Percentiles rank a stretch among this genome's conserved stretches.
These are phyloP conservation scores for Calycopis cecrops DNA, from an alignment of 1,140 invertebrate genomes.

Conservation along the genomic window DNA sequence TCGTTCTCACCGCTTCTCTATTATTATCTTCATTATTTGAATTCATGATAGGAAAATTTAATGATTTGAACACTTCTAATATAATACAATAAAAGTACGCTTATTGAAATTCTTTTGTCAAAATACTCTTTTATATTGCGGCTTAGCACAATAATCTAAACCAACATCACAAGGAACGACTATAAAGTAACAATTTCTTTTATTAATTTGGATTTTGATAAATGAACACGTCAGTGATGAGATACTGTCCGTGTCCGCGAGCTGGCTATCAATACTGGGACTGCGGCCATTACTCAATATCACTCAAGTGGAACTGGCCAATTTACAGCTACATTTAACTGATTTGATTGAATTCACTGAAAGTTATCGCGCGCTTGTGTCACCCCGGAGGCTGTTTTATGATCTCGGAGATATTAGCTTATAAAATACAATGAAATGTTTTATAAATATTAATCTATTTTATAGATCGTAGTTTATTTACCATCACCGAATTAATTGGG, in stretches of 20 bases:
- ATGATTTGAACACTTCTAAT: too few relatives aligned
- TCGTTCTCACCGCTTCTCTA: too few relatives aligned
- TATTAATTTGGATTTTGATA: conserved; percentile 54
- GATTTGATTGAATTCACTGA: conserved; percentile 65
- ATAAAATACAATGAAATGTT: background rate
- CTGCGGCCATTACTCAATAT: conserved; percentile 64
- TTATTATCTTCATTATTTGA: too few relatives aligned
- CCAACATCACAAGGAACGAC: background rate
- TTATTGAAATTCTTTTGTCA: too few relatives aligned
- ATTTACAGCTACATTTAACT: conserved; percentile 72
- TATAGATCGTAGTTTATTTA: too few relatives aligned
- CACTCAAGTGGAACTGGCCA: conserved; percentile 65
- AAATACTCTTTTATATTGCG: too few relatives aligned
- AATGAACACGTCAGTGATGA: conserved; percentile 54
- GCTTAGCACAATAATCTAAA: background rate
- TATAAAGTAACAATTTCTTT: conserved; percentile 23
- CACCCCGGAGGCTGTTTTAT: background rate
- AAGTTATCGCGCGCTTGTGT: conserved; percentile 38
- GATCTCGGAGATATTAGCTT: background rate
- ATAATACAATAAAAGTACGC: too few relatives aligned
- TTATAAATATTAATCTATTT: too few relatives aligned
- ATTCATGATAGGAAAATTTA: too few relatives aligned
- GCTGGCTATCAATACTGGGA: conserved; percentile 55
- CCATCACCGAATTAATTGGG: too few relatives aligned
- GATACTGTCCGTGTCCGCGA: conserved; percentile 37